A percentile compares a stretch with the other conserved stretches of the same genome.
Conservation (phyloP, 2,113 vertebrate genomes). For the Harpagus bidentatus region DNA sequence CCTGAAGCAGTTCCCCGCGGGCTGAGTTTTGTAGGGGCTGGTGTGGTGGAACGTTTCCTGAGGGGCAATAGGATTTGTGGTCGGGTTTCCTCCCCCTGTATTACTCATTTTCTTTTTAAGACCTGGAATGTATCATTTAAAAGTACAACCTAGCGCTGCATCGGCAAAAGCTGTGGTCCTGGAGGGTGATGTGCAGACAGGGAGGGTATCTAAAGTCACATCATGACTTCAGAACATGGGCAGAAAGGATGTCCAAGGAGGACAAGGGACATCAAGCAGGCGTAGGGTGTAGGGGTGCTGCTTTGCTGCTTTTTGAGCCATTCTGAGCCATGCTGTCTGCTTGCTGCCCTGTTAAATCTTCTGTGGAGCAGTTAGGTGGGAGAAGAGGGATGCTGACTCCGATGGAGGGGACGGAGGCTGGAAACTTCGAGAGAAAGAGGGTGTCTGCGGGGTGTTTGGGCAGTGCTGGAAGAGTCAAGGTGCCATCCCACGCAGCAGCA, state of each 20-base stretch:
- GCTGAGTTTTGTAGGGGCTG: not conserved
- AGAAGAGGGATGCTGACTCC: not conserved
- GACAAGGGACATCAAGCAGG: not conserved
- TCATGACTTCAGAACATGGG: not conserved
- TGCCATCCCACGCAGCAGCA: not conserved
- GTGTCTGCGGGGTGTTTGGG: not conserved
- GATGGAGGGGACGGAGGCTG: not conserved
- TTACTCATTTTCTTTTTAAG: not conserved
- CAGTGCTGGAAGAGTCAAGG: not conserved
- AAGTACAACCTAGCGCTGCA: accelerated
- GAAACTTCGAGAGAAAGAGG: not conserved
- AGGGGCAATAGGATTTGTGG: not conserved
- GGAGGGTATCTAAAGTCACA: not conserved
- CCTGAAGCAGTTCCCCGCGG: not conserved
- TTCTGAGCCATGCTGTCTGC: not conserved
- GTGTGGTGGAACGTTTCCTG: accelerated
- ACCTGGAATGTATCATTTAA: not conserved
- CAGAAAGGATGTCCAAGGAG: not conserved
- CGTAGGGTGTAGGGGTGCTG: not conserved
- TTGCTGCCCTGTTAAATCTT: not conserved
- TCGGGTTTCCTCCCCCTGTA: not conserved
- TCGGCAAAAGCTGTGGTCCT: not conserved
- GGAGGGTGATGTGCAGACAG: not conserved
- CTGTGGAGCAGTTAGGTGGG: accelerated
- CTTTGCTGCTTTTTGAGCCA: not conserved